These are phyloP conservation scores for Trichogramma dendrolimi DNA, from an alignment of 2,888 invertebrate genomes.

Conservation along the genomic window DNA sequence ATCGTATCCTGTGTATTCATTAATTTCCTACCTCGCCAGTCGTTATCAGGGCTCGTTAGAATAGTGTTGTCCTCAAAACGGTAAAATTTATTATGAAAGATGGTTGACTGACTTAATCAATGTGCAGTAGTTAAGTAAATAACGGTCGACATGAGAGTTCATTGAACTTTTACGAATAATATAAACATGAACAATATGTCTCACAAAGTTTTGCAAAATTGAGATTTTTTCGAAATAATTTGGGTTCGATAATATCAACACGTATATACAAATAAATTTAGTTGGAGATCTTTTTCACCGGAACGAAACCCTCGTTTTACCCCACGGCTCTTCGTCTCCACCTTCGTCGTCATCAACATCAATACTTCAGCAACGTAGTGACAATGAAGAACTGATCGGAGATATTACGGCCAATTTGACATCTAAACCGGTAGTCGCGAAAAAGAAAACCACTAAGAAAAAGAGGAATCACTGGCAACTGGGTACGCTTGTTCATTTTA, in stretches of 20 bases:
- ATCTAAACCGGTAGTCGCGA: conserved; percentile 18
- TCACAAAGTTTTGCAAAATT: conserved; percentile 27
- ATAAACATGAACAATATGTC: conserved; percentile 11
- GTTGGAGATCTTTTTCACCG: not conserved
- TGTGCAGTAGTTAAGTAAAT: no score
- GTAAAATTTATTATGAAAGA: no score
- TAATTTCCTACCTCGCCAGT: no score
- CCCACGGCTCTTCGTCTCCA: not conserved
- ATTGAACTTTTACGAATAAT: conserved; percentile 2
- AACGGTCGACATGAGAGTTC: no score
- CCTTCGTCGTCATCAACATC: not conserved
- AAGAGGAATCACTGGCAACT: conserved; percentile 42
- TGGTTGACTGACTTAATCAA: no score
- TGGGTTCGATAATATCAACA: conserved; percentile 42
- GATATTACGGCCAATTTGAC: conserved; percentile 22
- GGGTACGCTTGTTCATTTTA: conserved; percentile 29
- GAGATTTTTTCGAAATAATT: conserved; percentile 38
- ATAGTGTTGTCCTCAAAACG: no score
- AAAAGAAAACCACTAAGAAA: conserved; percentile 38
- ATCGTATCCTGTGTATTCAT: no score
- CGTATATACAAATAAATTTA: not conserved
- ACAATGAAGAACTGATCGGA: conserved; percentile 22
- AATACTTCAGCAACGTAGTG: conserved; percentile 7
- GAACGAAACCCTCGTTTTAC: not conserved
- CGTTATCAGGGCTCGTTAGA: no score